A percentile compares a stretch with the other conserved stretches of the same genome.
Evolutionary conservation across 2,797 vertebrate species (phyloP).

Genomic region (Botia almorhae): DNA sequence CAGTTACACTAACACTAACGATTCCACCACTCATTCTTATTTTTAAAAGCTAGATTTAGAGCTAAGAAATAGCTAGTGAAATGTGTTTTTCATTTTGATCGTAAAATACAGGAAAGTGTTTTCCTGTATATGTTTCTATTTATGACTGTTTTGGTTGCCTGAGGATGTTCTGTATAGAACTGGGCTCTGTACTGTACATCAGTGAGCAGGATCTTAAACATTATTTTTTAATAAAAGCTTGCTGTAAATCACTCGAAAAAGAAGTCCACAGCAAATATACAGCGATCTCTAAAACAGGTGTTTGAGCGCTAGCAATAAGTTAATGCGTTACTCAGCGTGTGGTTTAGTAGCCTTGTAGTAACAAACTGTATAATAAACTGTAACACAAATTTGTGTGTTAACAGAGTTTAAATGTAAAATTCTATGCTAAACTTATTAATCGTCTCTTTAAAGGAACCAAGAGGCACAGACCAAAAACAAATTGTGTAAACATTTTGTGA

Average conservation of each 20-base stretch:
- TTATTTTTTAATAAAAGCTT: not conserved
- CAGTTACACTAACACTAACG: no score
- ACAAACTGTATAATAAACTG: no score
- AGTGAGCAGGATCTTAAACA: not conserved
- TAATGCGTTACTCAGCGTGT: no score
- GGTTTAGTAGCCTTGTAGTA: no score
- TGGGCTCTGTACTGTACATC: not conserved
- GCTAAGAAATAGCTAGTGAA: no score
- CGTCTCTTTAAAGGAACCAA: not conserved
- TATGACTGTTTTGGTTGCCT: not conserved
- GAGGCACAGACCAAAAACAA: not conserved
- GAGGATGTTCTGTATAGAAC: not conserved
- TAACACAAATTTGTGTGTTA: no score
- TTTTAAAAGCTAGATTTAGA: no score
- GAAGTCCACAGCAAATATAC: conserved; percentile 3
- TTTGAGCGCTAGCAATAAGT: not conserved
- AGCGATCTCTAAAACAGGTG: not conserved
- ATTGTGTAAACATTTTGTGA: not conserved
- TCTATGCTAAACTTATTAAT: not conserved
- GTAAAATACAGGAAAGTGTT: no score
- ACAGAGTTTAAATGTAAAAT: not conserved
- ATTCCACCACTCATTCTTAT: no score
- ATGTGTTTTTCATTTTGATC: no score
- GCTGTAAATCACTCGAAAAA: not conserved
- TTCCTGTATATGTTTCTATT: no score